Percentiles rank a stretch among this genome's conserved stretches.
phyloP scores from a whole-genome alignment of 2,113 vertebrate genomes.

The Campylomormyrus tamandua region DNA sequence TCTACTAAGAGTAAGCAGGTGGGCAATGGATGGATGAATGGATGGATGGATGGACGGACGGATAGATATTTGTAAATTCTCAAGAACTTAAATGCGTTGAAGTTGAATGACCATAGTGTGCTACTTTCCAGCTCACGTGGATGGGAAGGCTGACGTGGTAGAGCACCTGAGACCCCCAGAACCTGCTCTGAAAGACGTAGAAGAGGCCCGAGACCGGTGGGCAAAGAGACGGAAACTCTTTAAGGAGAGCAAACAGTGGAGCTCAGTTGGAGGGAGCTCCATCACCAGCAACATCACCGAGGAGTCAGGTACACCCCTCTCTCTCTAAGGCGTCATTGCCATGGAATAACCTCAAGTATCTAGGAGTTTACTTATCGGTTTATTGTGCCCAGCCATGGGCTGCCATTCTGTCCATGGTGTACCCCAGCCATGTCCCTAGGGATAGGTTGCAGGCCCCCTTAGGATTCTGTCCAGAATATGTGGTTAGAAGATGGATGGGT shows the following conservation, averaged over 20 bases:
- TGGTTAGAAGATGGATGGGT: neutral
- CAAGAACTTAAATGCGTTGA: neutral
- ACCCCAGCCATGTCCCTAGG: neutral
- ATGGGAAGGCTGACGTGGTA: conserved; percentile 52
- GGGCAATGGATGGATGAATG: neutral
- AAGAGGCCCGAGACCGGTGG: conserved; percentile 69
- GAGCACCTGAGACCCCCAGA: conserved; percentile 55
- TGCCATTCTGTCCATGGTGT: neutral
- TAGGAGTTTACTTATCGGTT: neutral
- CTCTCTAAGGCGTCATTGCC: neutral
- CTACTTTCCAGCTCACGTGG: conserved; percentile 33
- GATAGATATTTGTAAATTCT: neutral
- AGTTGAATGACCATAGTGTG: neutral
- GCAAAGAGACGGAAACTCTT: conserved; percentile 73
- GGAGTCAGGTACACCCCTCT: conserved; percentile 64
- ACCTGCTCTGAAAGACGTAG: conserved; percentile 50
- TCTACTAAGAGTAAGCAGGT: neutral
- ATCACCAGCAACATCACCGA: conserved; percentile 75
- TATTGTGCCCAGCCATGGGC: neutral
- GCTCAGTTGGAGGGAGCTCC: conserved; percentile 71
- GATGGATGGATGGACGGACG: neutral
- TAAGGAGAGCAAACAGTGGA: conserved; percentile 71
- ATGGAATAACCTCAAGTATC: neutral
- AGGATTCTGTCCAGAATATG: neutral
- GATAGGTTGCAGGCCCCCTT: neutral